Conservation (phyloP, 2,888 invertebrate species). For the Orthosia incerta region DNA sequence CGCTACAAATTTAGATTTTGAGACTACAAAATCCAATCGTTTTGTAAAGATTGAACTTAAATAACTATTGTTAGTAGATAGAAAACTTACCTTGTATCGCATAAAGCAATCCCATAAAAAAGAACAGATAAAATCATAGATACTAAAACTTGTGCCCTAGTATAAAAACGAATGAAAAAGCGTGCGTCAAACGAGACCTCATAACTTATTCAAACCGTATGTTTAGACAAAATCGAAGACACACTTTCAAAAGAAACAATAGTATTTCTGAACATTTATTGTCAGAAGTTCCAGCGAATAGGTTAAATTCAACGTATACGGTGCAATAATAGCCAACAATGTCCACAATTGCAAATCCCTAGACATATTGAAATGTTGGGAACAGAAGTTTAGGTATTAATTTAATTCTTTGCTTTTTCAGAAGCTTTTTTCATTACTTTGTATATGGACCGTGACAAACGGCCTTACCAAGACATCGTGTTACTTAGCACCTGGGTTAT, state of each 20-base stretch:
- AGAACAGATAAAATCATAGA: slow-evolving; percentile 16
- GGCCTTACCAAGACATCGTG: too few relatives aligned
- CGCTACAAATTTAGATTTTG: too few relatives aligned
- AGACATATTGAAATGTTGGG: slow-evolving; percentile 10
- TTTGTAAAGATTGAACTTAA: too few relatives aligned
- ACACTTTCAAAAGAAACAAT: slow-evolving; percentile 55
- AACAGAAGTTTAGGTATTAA: slow-evolving; percentile 53
- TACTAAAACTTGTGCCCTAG: slow-evolving; percentile 19
- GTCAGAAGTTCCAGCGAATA: slow-evolving; percentile 61
- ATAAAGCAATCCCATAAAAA: neutral
- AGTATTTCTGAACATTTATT: slow-evolving; percentile 49
- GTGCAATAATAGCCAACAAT: slow-evolving; percentile 67
- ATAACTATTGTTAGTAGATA: too few relatives aligned
- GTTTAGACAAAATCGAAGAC: slow-evolving; percentile 56
- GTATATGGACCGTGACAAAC: too few relatives aligned
- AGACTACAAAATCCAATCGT: too few relatives aligned
- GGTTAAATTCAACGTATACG: slow-evolving; percentile 63
- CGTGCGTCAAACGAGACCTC: slow-evolving; percentile 20
- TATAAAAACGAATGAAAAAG: slow-evolving; percentile 30
- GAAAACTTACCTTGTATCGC: too few relatives aligned
- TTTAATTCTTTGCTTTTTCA: neutral
- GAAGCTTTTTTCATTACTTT: neutral
- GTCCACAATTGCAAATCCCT: slow-evolving; percentile 66
- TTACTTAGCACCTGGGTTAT: too few relatives aligned
- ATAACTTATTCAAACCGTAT: slow-evolving; percentile 41